Evolutionary conservation across 2,888 invertebrate species (phyloP), one percentile per base, ranked within the genome.

Genomic region (Troides aeacus): DNA sequence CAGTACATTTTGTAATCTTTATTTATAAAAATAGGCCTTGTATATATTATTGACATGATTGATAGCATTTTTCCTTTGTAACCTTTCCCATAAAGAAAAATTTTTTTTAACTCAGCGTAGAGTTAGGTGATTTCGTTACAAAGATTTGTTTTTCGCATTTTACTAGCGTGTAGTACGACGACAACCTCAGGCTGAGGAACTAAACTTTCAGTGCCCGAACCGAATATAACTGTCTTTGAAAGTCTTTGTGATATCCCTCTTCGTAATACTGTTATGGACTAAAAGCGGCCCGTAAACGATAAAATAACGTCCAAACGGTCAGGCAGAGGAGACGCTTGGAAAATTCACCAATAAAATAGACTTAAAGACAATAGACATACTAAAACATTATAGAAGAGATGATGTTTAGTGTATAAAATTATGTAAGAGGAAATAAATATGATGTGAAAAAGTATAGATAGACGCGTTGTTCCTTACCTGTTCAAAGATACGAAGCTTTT

Each of bases 261-360:
- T 70, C 72, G 74, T 80, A 80, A 79, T 74, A 71, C 74, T 78
- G 81, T 81, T 81, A 80, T 73, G 72, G 79, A 77, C 77, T 76
- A 75, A 73, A 75, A 74, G 76, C 74, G 72, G 72, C 65, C 73
- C 68, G 70, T 72, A 72, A 74, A 75, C 74, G 73, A 73, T 72
- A 59, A 72, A 71, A 74, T 67, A 72, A 71, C 46, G 69, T 66
- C 63, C 23, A 69, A 58, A 66, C 66, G 63, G 46, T 70, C 62
- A 42, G 53, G 59, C 63, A 24, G n/a, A 59, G 71, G 53, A 63
- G 24, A 63, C 66, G 63, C 56, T 65, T 53, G 69, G 50, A 58
- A 66, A 66, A 62, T 66, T 66, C 65, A 23, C 65, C 62, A 50
- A 58, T 66, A 65, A 53, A 50, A 23, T 12, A 68, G 39, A 36